Evolutionary conservation across 2,888 invertebrate species (phyloP), one percentile per base, ranked within the genome.

Genomic region (Mesochorus sp.): DNA sequence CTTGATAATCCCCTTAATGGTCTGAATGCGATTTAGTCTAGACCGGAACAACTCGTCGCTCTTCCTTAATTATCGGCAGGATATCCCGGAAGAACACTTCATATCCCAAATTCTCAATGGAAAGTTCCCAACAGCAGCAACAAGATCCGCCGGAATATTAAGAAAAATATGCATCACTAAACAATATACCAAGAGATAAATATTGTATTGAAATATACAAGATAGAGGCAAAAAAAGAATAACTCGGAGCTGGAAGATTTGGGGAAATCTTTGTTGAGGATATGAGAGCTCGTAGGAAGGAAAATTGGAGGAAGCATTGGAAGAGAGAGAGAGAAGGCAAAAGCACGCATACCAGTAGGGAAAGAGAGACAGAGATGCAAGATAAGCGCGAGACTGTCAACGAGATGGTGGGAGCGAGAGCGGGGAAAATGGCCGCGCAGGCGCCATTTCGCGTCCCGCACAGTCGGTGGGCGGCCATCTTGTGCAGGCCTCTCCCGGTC

Each of bases 361-460:
- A n/a, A n/a, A n/a, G n/a, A n/a, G n/a, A 37, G 51, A 71, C n/a
- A 44, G 62, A 62, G 71, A 76, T 68, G 72, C 53, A 68, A 77
- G 79, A 79, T 75, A 72, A 49, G 59, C 53, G 49, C 24, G 37
- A 47, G 62, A 17, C 51, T n/a, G 57, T 12, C 21, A 24, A 37
- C 17, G 42, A 14, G 26, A 26, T 19, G 49, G 68, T 64, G 68
- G 70, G 55, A 68, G 79, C 67, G 68, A 34, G 37, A 12, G 59
- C 53, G 61, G 72, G 51, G 76, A 55, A 49, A 19, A 55, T 59
- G 70, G 57, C 66, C 37, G 79, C 88, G 89, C 89, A 89, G 76
- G 89, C 88, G 89, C 88, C 86, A 88, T 88, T 88, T 88, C 83
- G 83, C 85, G 85, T 84, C 79, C 81, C 53, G 44, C 8, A 39